Conservation (phyloP, 2,888 invertebrate genomes). For the Amphipyra berbera region DNA sequence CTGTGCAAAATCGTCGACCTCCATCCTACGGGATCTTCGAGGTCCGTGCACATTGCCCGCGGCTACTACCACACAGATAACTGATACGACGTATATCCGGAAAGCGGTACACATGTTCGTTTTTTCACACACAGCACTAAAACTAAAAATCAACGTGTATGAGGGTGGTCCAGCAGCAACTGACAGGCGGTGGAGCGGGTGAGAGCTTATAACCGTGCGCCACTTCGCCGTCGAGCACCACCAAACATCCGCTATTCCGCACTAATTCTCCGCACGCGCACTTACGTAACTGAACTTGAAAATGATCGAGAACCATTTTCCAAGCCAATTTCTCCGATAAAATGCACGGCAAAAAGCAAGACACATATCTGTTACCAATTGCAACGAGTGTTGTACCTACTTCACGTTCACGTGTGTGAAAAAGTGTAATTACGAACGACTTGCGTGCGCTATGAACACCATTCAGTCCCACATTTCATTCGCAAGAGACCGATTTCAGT, state of each 20-base stretch:
- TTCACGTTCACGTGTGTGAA: conserved; percentile 71
- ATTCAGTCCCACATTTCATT: conserved; percentile 80
- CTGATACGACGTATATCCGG: conserved; percentile 84
- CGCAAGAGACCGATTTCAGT: conserved; percentile 73
- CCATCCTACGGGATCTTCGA: conserved; percentile 85
- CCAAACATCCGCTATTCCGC: conserved; percentile 90
- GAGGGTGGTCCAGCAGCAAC: conserved; percentile 85
- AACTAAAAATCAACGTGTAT: conserved; percentile 80
- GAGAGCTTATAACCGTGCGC: conserved; percentile 88
- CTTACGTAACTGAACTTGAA: conserved; percentile 90
- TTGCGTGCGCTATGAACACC: conserved; percentile 75
- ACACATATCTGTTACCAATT: conserved; percentile 81
- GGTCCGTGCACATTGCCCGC: conserved; percentile 83
- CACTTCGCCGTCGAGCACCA: conserved; percentile 86
- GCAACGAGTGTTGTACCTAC: conserved; percentile 67
- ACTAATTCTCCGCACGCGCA: conserved; percentile 89
- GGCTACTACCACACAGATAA: conserved; percentile 81
- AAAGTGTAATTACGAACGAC: conserved; percentile 75
- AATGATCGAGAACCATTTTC: conserved; percentile 89
- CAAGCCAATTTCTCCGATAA: conserved; percentile 90
- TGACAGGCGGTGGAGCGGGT: conserved; percentile 81
- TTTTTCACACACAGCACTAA: conserved; percentile 82
- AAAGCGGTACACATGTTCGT: conserved; percentile 84
- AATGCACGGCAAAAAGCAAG: conserved; percentile 87
- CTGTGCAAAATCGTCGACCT: conserved; percentile 79